Percentiles rank a stretch among this genome's conserved stretches.
Conservation (phyloP, 2,113 vertebrate genomes). For the Barnardius zonarius region DNA sequence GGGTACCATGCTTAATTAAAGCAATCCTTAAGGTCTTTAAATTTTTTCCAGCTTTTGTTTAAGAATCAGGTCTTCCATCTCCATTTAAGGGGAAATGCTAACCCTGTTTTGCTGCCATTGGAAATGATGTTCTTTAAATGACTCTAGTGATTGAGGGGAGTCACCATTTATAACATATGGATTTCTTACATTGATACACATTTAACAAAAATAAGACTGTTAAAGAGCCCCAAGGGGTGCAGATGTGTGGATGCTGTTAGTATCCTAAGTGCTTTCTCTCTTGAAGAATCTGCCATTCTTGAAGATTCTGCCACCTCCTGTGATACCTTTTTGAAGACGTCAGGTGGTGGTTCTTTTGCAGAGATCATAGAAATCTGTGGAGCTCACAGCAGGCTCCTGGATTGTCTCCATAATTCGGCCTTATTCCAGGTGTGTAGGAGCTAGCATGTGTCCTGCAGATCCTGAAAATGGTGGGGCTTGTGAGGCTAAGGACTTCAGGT, state of each 20-base stretch:
- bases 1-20: conserved; percentile 12
- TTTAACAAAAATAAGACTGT: not conserved
- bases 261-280: not conserved
- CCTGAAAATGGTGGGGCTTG: not conserved
- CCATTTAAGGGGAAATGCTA: conserved; percentile 51
- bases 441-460: not conserved
- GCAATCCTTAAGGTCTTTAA: not conserved
- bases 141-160: not conserved
- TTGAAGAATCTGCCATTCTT: not conserved
- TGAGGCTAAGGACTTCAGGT: not conserved
- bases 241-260: not conserved
- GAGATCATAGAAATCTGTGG: not conserved
- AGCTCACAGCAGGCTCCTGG: not conserved
- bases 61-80: not conserved
- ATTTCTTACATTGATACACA: conserved; percentile 1
- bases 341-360: not conserved
- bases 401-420: not conserved
- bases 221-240: not conserved
- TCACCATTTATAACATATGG: not conserved
- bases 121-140: not conserved
- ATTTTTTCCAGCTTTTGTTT: conserved; percentile 36
- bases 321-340: conserved; percentile 7
- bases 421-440: not conserved
- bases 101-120: conserved; percentile 13
- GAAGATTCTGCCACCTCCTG: not conserved